Base-by-base conservation (phyloP, 2,113 vertebrate species). In the Boulengeromyrus knoepffleri region DNA sequence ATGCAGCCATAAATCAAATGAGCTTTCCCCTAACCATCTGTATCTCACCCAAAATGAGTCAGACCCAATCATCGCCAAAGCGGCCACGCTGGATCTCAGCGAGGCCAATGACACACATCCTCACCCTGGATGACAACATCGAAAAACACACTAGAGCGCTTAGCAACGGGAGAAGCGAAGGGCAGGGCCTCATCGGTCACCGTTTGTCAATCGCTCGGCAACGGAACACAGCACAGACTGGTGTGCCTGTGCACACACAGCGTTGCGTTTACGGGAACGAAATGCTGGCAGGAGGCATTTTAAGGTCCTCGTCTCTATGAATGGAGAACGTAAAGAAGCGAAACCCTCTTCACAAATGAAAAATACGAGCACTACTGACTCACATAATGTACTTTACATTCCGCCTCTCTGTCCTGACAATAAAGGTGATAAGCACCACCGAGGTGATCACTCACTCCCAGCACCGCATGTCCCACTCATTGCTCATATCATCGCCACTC, bases 1-100 rank as follows among this genome's bases (percentile, higher is more conserved):
- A 94, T 96, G 96, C 94, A 93, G 90, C 92, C 94, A 95, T 93
- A 96, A 97, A 95, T 97, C 95, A 96, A 96, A 96, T 96, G 96
- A 94, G 94, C 94, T 93, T 96, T 62, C 94, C 94, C 93, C 96
- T 90, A 94, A 96, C 95, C 94, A 93, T 96, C 92, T 93, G 92
- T 92, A 91, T 94, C 92, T 90, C 94, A 91, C 92, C 91, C 93
- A 96, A 97, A 95, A 95, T 93, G 95, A 92, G 95, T 94, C 94
- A 95, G 89, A 62, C 74, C 50, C 42, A 19, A 15, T 50, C n/a
- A 24, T 39, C 53, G 50, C 9, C 50, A 45, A 50, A n/a, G 39
- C 3, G 3, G 52, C 19, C 4, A 46, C 24, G 5, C 47, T 89
- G 74, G 89, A 53, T 31, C 83, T 77, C 42, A 39, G 89, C 19